Base-by-base conservation (phyloP, 2,797 vertebrate genomes). In the Micrastur ruficollis region DNA sequence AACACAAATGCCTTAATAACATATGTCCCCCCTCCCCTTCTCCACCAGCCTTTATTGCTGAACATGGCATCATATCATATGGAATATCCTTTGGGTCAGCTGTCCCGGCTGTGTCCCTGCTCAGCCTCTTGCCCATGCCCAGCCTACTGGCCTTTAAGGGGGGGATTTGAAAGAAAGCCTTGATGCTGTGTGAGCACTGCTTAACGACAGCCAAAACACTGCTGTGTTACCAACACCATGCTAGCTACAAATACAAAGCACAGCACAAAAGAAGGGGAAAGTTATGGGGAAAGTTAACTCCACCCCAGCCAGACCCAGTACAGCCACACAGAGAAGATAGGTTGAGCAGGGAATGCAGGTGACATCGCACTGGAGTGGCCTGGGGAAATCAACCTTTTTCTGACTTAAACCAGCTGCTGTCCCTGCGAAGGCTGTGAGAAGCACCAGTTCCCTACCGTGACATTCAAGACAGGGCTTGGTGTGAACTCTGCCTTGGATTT, bases 11-110 rank as follows among this genome's bases (percentile, higher is more conserved):
- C 6, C 6, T 44, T 52, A 34, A 52, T 12, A 68, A 47, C 0
- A 0, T 17, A 59, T 46, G 19, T 3, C 9, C 16, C 20, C 4
- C 4, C 20, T 40, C 3, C 3, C 5, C 4, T 3, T 63, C 82
- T 52, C 19, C 9, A 2, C 23, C 19, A 26, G 19, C 13, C 36
- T 38, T 81, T 81, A 8, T 59, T 73, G 6, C 55, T 65, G 13
- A 92, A 14, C 25, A 72, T 0, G 1, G 16, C 14, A 7, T 61
- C 11, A 15, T 52, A 3, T 22, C 9, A 17, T 29, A 29, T 26
- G 50, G 31, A 32, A 53, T 18, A 79, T 12, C 6, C 9, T 59
- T 91, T 32, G 56, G 19, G 16, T 61, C 70, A 65, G 14, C 13
- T 56, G 34, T 46, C 18, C 23, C 9, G 6, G 4, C 29, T 55